Evolutionary conservation across 64 coral and sea anemone species (phyloP), one percentile per base, ranked within the genome.

Genomic region (Montipora capricornis): DNA sequence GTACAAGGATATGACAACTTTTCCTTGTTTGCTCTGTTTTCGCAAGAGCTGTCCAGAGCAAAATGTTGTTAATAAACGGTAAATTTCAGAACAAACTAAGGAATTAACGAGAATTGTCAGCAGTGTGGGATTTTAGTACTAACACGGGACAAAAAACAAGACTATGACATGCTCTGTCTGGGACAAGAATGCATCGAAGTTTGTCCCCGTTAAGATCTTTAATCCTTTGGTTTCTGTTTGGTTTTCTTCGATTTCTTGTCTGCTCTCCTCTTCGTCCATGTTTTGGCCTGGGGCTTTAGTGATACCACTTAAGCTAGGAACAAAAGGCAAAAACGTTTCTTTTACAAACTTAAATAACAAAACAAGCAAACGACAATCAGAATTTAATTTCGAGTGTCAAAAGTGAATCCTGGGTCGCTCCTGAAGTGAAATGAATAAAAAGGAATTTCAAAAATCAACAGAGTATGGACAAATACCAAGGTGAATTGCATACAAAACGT

Each of bases 121-220:
- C 11, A 57, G 53, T 57, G 11, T 11, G 6, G 5, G 19, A 89
- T 26, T 17, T 51, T 73, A 44, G 4, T 61, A 99, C 97, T 99
- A 87, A 99, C 98, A 99, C 78, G 98, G 98, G 8, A 95, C 98
- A 57, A 80, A 96, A 80, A 99, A 99, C 98, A 99, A 96, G 26
- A 99, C 95, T 14, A 99, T 59, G 17, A 97, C 89, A 76, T 97
- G 96, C 24, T 92, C 86, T 49, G 84, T 88, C 10, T 97, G 78
- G 13, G 94, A 92, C 55, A 94, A 68, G 87, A 92, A 97, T 49
- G 68, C 75, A 9, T 95, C 71, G 74, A 97, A 97, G 69, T 74
- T 95, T 4, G 78, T 77, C 29, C 45, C 60, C 9, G 84, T 92
- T 17, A 97, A 86, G 14, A 87, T 88, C 58, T 97, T 91, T 49